These are phyloP conservation scores for Drosophila nikananu DNA, from an alignment of 1,140 invertebrate genomes.

Conservation along the genomic window DNA sequence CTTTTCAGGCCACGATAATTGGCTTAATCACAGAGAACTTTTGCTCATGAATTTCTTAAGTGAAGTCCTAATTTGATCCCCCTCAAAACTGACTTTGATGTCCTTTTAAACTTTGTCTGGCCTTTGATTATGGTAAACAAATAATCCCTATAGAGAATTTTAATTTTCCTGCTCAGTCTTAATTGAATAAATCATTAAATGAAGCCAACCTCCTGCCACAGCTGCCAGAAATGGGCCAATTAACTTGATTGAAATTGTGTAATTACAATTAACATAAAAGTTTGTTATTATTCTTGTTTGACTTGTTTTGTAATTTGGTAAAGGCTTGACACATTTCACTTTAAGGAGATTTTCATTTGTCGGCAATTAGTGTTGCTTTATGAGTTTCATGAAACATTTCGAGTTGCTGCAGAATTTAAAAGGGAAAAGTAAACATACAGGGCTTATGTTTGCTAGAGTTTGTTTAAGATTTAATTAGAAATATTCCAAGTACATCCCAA, in stretches of 20 bases:
- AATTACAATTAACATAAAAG: conserved; percentile 62
- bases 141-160: conserved; percentile 19
- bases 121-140: conserved; percentile 9
- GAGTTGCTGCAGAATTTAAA: background rate
- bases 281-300: conserved; percentile 37
- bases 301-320: conserved; percentile 27
- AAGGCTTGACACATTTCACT: conserved; percentile 26
- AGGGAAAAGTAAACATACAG: background rate
- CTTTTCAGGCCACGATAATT: conserved; percentile 28
- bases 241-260: conserved; percentile 71
- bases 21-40: background rate
- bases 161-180: conserved; percentile 8
- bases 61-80: conserved; percentile 11
- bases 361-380: background rate
- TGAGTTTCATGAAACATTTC: background rate
- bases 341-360: conserved; percentile 13
- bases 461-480: background rate
- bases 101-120: conserved; percentile 21
- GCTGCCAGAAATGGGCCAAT: conserved; percentile 51
- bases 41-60: conserved; percentile 6
- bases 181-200: conserved; percentile 41
- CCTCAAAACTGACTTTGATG: conserved; percentile 24
- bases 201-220: background rate
- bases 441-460: background rate
- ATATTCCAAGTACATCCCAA: background rate